Percentiles rank a stretch among this genome's conserved stretches.
These are phyloP conservation scores for Thaleichthys pacificus DNA, from an alignment of 2,797 vertebrate genomes.

Conservation along the genomic window DNA sequence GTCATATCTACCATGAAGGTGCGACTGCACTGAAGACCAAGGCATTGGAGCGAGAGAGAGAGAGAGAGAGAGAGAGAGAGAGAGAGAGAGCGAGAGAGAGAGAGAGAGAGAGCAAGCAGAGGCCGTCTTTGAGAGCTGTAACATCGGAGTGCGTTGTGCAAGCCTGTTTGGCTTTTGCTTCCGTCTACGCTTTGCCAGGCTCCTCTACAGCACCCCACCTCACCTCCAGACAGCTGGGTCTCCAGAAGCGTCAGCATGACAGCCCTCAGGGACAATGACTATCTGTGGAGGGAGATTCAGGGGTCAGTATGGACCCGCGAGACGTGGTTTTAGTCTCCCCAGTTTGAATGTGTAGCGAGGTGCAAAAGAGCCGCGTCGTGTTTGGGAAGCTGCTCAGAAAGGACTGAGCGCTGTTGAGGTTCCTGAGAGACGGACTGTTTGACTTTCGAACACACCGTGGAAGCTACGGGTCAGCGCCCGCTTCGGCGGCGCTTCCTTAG, in stretches of 20 bases:
- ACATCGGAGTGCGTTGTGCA: slow-evolving; percentile 13
- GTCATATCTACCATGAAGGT: slow-evolving; percentile 53
- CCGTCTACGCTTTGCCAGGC: slow-evolving; percentile 39
- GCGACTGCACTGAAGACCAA: slow-evolving; percentile 26
- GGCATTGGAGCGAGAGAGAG: slow-evolving; percentile 3
- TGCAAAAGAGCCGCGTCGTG: too few species aligned
- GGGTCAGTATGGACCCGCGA: slow-evolving; percentile 64
- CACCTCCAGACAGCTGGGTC: slow-evolving; percentile 19
- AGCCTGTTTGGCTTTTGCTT: slow-evolving; percentile 1
- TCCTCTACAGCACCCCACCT: slow-evolving; percentile 21
- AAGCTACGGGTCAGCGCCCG: slow-evolving; percentile 1
- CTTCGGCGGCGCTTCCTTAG: neutral
- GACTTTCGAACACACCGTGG: slow-evolving; percentile 17
- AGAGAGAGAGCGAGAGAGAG: neutral
- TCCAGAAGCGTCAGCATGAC: slow-evolving; percentile 46
- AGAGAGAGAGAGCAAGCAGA: neutral
- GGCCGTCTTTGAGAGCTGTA: neutral
- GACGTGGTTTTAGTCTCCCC: too few species aligned
- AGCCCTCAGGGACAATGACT: slow-evolving; percentile 61
- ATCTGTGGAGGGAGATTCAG: slow-evolving; percentile 76
- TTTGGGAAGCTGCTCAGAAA: neutral
- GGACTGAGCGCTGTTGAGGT: neutral
- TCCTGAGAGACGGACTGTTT: neutral
- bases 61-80: neutral
- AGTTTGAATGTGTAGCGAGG: neutral